These are phyloP conservation scores for Paracanthobrama guichenoti DNA, from an alignment of 2,113 vertebrate species.

Conservation along the genomic window DNA sequence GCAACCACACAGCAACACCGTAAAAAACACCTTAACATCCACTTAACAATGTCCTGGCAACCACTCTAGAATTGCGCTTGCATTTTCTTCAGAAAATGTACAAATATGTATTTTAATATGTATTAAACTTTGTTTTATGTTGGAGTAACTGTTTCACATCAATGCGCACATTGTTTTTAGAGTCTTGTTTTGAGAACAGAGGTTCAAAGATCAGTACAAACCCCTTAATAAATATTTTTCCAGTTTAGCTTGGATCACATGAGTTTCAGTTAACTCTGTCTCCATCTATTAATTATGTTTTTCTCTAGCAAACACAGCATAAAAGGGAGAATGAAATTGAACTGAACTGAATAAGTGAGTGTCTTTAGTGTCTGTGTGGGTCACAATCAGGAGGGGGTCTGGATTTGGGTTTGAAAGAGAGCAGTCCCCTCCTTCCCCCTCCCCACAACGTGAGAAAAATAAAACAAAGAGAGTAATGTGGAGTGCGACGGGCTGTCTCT, in stretches of 20 bases:
- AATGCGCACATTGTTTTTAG: not conserved
- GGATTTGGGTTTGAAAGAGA: constrained; percentile 38
- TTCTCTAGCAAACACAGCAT: not conserved
- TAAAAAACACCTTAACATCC: not conserved
- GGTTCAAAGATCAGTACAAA: constrained; percentile 5
- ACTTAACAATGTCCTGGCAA: not conserved
- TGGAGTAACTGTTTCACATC: not conserved
- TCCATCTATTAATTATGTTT: not conserved
- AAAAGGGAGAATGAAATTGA: not conserved
- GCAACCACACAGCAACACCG: not conserved
- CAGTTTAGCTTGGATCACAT: not conserved
- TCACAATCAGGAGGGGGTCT: not conserved
- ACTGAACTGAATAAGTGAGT: not conserved
- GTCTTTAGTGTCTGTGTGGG: constrained; percentile 20
- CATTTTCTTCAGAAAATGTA: too few species aligned
- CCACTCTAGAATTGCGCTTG: not conserved
- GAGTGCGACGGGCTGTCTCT: constrained; percentile 32
- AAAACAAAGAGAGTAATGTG: constrained; percentile 50
- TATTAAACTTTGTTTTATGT: not conserved
- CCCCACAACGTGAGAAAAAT: constrained; percentile 45
- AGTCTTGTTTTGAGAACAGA: not conserved
- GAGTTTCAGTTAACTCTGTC: not conserved
- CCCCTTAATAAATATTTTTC: not conserved
- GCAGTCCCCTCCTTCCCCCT: constrained; percentile 15
- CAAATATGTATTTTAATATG: not conserved